Base-by-base conservation (phyloP, 2,797 vertebrate species). In the Spinus olivaceus region DNA sequence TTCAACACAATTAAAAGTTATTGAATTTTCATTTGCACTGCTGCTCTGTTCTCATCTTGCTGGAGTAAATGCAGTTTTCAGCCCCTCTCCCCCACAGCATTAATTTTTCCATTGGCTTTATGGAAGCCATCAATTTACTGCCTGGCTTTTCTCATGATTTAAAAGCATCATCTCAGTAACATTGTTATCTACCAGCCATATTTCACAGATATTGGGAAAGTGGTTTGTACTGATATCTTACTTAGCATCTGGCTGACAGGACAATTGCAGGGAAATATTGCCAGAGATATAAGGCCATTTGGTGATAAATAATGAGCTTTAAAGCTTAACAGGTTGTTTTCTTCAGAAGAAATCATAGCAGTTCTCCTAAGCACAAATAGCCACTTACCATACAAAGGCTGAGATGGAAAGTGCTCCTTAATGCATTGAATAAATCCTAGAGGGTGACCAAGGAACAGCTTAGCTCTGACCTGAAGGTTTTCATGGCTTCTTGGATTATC, bases 221-320 rank as follows among this genome's bases (percentile, higher is more conserved):
- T 5, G 8, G 59, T 80, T 87, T 88, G 73, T 95, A 83, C 64
- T 37, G 87, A 90, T 95, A 96, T 95, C 88, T 93, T 64, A 76
- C 86, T 93, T 90, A 90, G 69, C 79, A 93, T 94, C 92, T 82
- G 71, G 66, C 64, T 95, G 92, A 85, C 93, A 92, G 88, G 81
- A 89, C 92, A 90, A 94, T 47, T 82, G 80, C 54, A 57, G 39
- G 86, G 53, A 96, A 95, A 96, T 96, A 96, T 77, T 91, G 46
- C 78, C 49, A 56, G 77, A 83, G 65, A 94, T 95, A 88, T 73
- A 91, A 90, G 69, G 56, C 53, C 30, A 19, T 81, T 74, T 60
- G 20, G 50, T 13, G 35, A 95, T 78, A 91, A 95, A 94, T 94
- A 94, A 91, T 57, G 61, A 89, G 89, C 44, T 78, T 93, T 93